phyloP scores from a whole-genome alignment of 2,888 invertebrate species.

The Pachycephus smyrnensis region DNA sequence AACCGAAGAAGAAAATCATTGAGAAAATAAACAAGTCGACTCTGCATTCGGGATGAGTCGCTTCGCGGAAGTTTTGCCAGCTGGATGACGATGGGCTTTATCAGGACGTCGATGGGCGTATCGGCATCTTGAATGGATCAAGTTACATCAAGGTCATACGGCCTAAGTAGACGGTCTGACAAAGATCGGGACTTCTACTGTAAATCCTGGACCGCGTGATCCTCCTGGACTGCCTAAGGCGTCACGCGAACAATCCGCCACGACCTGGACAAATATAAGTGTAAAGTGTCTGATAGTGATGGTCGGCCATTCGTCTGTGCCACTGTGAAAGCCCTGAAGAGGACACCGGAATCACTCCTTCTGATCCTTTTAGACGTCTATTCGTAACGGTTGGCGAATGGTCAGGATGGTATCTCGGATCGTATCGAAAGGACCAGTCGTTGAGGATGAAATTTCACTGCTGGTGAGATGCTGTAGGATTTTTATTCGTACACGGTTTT shows the following conservation, averaged over 20 bases:
- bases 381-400: neutral
- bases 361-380: constrained; percentile 1
- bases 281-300: constrained; percentile 9
- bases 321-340: constrained; percentile 4
- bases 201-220: neutral
- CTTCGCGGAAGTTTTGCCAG: neutral
- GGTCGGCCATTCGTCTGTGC: constrained; percentile 29
- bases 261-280: neutral
- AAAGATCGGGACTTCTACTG: neutral
- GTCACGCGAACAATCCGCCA: constrained; percentile 6
- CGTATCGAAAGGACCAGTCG: neutral
- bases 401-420: neutral
- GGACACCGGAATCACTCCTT: neutral
- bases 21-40: neutral
- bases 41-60: neutral
- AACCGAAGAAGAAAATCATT: neutral
- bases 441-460: neutral
- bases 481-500: neutral
- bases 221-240: neutral
- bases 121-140: neutral
- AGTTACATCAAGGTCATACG: neutral
- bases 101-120: neutral
- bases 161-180: neutral
- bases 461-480: neutral
- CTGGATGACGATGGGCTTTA: neutral